Percentiles rank a stretch among this genome's conserved stretches.
Conservation (phyloP, 2,797 vertebrate genomes). For the Hephaestus fuliginosus region DNA sequence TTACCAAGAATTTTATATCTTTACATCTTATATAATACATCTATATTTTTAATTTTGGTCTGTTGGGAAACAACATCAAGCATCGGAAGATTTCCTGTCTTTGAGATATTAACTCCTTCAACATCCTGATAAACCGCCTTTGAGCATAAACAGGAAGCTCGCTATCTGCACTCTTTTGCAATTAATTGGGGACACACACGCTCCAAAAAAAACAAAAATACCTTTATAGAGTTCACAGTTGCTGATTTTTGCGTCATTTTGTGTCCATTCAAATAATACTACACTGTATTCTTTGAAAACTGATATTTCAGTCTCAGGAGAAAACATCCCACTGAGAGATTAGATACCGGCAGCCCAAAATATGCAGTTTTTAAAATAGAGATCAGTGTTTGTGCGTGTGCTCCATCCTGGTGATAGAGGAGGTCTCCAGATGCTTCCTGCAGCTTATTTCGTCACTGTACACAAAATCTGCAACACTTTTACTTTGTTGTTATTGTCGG, state of each 20-base stretch:
- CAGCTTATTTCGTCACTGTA: slow-evolving; percentile 64
- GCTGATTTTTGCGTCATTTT: slow-evolving; percentile 1
- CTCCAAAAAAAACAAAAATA: too few species aligned
- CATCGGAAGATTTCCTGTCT: slow-evolving; percentile 69
- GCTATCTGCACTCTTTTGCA: slow-evolving; percentile 48
- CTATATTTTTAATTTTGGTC: slow-evolving; percentile 43
- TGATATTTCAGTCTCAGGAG: slow-evolving; percentile 20
- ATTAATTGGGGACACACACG: slow-evolving; percentile 18
- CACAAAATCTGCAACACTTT: slow-evolving; percentile 55
- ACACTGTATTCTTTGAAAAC: background rate
- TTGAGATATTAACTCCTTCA: slow-evolving; percentile 56
- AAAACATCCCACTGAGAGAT: slow-evolving; percentile 33
- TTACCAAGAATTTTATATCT: background rate
- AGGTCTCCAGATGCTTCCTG: slow-evolving; percentile 84
- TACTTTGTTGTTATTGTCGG: slow-evolving; percentile 64
- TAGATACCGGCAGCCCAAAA: slow-evolving; percentile 29
- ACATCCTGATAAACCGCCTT: slow-evolving; percentile 51
- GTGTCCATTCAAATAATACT: background rate
- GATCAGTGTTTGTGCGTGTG: slow-evolving; percentile 35
- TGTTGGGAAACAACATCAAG: slow-evolving; percentile 59
- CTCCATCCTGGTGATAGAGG: slow-evolving; percentile 71
- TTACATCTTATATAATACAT: background rate
- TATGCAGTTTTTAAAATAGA: slow-evolving; percentile 30
- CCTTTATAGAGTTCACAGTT: background rate
- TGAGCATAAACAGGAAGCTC: slow-evolving; percentile 78